These are phyloP conservation scores for Barnardius zonarius DNA, from an alignment of 2,113 vertebrate species.

Conservation along the genomic window DNA sequence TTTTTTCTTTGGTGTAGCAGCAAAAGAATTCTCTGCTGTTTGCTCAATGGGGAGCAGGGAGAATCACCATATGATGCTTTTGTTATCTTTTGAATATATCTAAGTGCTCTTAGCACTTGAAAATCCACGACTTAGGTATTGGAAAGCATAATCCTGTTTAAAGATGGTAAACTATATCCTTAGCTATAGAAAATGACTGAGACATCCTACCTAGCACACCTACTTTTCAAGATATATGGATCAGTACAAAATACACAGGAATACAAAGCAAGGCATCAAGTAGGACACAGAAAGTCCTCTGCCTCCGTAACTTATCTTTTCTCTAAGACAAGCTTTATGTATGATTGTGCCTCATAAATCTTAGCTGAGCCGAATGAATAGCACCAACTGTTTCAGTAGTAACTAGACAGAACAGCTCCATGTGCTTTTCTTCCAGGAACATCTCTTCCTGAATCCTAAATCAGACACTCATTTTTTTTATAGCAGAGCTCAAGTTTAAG, in stretches of 20 bases:
- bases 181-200: background rate
- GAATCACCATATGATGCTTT: background rate
- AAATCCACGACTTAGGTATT: background rate
- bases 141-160: background rate
- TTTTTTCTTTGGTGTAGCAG: background rate
- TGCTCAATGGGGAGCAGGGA: background rate
- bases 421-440: background rate
- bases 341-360: background rate
- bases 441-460: background rate
- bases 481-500: background rate
- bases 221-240: background rate
- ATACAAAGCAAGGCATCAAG: background rate
- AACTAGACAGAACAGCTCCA: background rate
- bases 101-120: background rate
- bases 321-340: background rate
- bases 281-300: background rate
- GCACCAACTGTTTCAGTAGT: background rate
- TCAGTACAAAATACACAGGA: background rate
- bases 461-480: background rate
- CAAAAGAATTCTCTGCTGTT: background rate
- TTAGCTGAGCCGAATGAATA: accelerated
- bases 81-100: background rate
- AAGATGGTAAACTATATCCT: background rate
- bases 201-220: background rate
- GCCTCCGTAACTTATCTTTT: background rate